Conservation (phyloP, 2,888 invertebrate genomes). For the Drosophila borealis region DNA sequence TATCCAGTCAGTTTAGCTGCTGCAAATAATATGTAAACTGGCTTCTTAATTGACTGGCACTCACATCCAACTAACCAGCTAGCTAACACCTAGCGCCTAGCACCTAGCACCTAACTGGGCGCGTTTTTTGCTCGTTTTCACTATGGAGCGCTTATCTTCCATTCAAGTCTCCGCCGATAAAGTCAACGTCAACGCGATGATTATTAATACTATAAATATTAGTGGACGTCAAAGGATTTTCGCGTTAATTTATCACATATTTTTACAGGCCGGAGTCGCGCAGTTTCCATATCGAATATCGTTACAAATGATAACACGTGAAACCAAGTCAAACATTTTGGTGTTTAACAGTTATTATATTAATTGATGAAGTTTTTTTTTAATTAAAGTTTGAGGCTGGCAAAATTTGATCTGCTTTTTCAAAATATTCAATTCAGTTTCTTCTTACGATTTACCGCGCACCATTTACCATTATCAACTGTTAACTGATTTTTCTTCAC, state of each 20-base stretch:
- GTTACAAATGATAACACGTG: constrained; percentile 5
- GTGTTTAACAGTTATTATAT: background rate
- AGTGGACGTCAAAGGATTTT: constrained; percentile 73
- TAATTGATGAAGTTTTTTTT: too few relatives aligned
- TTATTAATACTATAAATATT: constrained; percentile 81
- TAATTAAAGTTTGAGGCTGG: too few relatives aligned
- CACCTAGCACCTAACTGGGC: constrained; percentile 19
- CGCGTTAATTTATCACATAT: constrained; percentile 63
- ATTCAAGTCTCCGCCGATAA: constrained; percentile 54
- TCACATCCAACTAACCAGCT: constrained; percentile 66
- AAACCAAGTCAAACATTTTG: background rate
- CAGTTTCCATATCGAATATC: constrained; percentile 5
- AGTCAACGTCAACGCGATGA: constrained; percentile 59
- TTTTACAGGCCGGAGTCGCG: background rate
- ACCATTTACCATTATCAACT: constrained; percentile 13
- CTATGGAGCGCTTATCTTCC: constrained; percentile 46
- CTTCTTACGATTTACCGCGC: background rate
- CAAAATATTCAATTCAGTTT: background rate
- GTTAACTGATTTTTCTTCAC: constrained; percentile 48
- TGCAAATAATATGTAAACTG: constrained; percentile 47
- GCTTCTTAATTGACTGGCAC: constrained; percentile 63
- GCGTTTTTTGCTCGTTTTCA: constrained; percentile 24
- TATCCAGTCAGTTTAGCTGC: constrained; percentile 50
- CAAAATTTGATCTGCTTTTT: background rate
- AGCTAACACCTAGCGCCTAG: constrained; percentile 14